Conservation (phyloP, 2,888 invertebrate genomes). For the Temnothorax unifasciatus region DNA sequence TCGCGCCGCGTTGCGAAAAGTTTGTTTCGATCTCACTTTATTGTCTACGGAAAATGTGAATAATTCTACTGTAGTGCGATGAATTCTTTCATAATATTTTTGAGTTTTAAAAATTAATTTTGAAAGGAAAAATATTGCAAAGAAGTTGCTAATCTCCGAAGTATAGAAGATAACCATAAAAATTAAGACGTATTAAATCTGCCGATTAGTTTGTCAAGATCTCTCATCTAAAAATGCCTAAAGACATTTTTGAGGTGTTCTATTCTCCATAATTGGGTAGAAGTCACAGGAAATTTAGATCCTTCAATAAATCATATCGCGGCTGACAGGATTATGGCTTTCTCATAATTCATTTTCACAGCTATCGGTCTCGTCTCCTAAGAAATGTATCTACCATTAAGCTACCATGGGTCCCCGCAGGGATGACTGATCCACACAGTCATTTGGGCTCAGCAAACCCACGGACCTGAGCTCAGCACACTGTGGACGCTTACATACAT, state of each 20-base stretch:
- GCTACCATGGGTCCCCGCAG: conserved; percentile 9
- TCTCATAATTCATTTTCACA: conserved; percentile 50
- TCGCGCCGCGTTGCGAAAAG: not conserved
- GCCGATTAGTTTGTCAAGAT: not conserved
- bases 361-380: conserved; percentile 25
- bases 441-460: conserved; percentile 6
- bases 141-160: not conserved
- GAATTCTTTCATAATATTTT: not conserved
- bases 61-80: not conserved
- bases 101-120: not conserved
- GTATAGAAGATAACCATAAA: not conserved
- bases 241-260: not conserved
- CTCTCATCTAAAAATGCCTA: not conserved
- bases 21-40: not conserved
- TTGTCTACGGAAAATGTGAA: not conserved
- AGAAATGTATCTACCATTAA: conserved; percentile 4
- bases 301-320: conserved; percentile 16
- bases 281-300: not conserved
- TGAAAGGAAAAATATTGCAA: not conserved
- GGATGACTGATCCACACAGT: conserved; percentile 2
- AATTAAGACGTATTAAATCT: not conserved
- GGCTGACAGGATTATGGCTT: conserved; percentile 14
- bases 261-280: not conserved
- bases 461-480: not conserved
- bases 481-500: not conserved